Conservation (phyloP, 1,140 invertebrate species). For the Drosophila tsacasi region DNA sequence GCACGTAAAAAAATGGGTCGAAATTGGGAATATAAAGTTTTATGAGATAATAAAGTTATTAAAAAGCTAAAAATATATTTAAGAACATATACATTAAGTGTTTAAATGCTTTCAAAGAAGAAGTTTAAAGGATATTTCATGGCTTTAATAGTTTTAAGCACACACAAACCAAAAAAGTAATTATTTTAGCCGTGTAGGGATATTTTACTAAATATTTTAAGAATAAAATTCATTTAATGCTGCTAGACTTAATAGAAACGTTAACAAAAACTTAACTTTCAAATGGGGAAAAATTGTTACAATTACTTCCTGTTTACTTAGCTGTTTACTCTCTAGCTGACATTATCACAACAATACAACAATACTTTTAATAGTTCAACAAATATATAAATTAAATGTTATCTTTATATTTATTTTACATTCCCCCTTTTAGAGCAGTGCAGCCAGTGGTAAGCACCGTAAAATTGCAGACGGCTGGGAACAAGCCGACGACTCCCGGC, state of each 20-base stretch:
- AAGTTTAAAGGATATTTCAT: background rate
- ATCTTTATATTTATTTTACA: background rate
- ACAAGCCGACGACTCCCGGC: constrained; percentile 42
- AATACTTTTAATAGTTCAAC: background rate
- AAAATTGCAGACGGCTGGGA: constrained; percentile 43
- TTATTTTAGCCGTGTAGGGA: background rate
- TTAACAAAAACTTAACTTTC: too few relatives aligned
- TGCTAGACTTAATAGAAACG: background rate
- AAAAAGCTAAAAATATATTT: background rate
- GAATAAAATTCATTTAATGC: background rate
- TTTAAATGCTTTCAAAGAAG: background rate
- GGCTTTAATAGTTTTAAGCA: background rate
- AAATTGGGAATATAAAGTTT: background rate
- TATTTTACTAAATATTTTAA: background rate
- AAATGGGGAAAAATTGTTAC: too few relatives aligned
- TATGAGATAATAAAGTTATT: background rate
- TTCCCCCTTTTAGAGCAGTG: background rate
- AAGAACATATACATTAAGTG: too few relatives aligned
- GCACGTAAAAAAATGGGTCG: constrained; percentile 13
- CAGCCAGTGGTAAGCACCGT: constrained; percentile 22
- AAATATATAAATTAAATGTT: background rate
- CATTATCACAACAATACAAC: too few relatives aligned
- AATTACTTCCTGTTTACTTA: too few relatives aligned
- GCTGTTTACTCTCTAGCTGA: too few relatives aligned
- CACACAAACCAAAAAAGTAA: background rate